A percentile compares a stretch with the other conserved stretches of the same genome.
Conservation (phyloP, 2,888 invertebrate species). For the Stratiomys singularior region DNA sequence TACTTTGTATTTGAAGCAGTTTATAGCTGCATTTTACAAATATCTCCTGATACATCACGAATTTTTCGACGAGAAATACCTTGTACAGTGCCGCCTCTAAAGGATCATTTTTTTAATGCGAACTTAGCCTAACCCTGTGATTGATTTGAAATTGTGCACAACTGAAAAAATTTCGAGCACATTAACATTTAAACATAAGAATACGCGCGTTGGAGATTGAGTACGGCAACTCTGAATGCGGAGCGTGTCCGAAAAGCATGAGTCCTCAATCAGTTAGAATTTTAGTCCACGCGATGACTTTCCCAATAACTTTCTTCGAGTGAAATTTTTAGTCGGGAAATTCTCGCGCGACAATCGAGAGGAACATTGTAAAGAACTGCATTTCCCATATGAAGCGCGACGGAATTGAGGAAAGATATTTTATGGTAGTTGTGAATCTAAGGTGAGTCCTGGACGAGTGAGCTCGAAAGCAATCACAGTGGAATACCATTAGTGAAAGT, state of each 20-base stretch:
- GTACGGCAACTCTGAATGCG: not conserved
- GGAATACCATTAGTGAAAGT: not conserved
- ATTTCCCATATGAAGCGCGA: not conserved
- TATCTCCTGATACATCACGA: no score
- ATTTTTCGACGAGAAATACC: no score
- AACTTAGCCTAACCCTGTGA: no score
- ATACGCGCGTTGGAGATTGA: no score
- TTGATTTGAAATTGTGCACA: no score
- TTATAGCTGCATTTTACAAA: no score
- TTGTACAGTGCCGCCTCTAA: no score
- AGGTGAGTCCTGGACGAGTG: not conserved
- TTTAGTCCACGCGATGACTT: slow-evolving; percentile 1
- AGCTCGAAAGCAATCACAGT: not conserved
- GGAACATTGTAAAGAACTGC: slow-evolving; percentile 3
- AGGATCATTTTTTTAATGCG: no score
- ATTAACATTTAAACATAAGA: no score
- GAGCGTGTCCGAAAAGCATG: slow-evolving; percentile 13
- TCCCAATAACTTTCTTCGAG: slow-evolving; percentile 12
- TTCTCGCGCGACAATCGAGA: slow-evolving; percentile 36
- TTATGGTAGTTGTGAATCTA: not conserved
- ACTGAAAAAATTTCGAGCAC: no score
- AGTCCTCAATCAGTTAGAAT: not conserved
- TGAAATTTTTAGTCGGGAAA: slow-evolving; percentile 35
- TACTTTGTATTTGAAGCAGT: no score
- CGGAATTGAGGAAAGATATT: not conserved